Evolutionary conservation across 2,888 invertebrate species (phyloP).

Genomic region (Cephus rjabovi): DNA sequence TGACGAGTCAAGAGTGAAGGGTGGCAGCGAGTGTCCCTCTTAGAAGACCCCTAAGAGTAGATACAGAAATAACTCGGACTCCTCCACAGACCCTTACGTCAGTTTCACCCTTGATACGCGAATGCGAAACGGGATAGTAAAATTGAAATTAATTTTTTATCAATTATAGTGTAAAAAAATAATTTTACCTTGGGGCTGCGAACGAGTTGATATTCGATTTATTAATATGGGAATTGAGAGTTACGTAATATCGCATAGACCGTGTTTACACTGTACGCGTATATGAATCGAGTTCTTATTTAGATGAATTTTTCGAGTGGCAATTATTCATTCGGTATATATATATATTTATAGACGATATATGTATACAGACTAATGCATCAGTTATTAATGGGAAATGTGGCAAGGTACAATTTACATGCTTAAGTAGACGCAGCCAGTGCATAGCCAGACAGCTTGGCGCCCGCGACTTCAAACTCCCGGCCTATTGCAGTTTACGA

Average conservation of each 20-base stretch:
- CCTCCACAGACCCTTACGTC: too few species aligned
- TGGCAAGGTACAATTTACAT: conserved; percentile 56
- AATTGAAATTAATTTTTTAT: too few species aligned
- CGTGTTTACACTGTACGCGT: too few species aligned
- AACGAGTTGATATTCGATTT: not conserved
- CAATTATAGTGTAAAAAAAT: too few species aligned
- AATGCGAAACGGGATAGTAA: too few species aligned
- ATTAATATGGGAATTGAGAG: not conserved
- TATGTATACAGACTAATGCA: conserved; percentile 23
- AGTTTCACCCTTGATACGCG: too few species aligned
- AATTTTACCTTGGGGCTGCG: too few species aligned
- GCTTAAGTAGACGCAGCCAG: conserved; percentile 46
- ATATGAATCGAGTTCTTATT: too few species aligned
- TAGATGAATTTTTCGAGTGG: too few species aligned
- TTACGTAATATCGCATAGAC: not conserved
- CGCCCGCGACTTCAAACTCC: not conserved
- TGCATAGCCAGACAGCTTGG: not conserved
- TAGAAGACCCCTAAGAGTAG: not conserved
- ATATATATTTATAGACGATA: too few species aligned
- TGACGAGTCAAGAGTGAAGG: not conserved
- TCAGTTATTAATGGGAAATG: conserved; percentile 60
- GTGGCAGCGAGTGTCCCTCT: not conserved
- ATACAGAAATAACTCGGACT: not conserved
- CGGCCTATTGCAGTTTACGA: not conserved
- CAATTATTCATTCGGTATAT: too few species aligned